Evolutionary conservation across 2,797 vertebrate genomes (phyloP), one percentile per base, ranked within the genome.

Genomic region (Choloepus didactylus): DNA sequence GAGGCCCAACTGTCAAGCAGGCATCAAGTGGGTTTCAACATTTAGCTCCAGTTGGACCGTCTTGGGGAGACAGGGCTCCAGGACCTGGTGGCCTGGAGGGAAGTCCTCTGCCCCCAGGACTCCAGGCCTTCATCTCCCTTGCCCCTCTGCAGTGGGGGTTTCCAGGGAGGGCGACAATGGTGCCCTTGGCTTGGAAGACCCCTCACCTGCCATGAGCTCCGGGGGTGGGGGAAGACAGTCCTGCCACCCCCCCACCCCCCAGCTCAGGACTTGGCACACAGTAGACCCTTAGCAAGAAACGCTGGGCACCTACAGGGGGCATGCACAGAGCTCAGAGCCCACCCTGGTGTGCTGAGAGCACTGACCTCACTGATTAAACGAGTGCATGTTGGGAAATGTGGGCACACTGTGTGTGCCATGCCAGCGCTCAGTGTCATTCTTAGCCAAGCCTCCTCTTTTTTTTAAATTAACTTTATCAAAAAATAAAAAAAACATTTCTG

Each of bases 111-210:
- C 6, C 35, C 56, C 31, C 4, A 10, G 83, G 76, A 35, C 56
- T 38, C 91, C 23, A 16, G 29, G 2, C 35, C 38, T 21, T 15
- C 29, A 0, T 15, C 29, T n/a, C 56, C 10, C 9, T 35, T 3
- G 56, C 27, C 31, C 27, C 64, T 84, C 38, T 27, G 7, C 72
- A 8, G 3, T 66, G 9, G 41, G 38, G 56, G 31, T 41, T 49
- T 44, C 35, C 1, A 3, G 81, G 85, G 9, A 54, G 51, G 60
- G 21, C 18, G 70, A 12, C 6, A 21, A 12, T 6, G 4, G 62
- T 3, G n/a, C 35, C 0, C 10, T 35, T 72, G 16, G 35, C 38
- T 4, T 29, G 49, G 35, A 14, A 4, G 21, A 27, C 12, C n/a
- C 4, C 27, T 6, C 19, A 9, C 14, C 0, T 8, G 18, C 25